phyloP scores from a whole-genome alignment of 2,888 invertebrate genomes.

The Dione juno region DNA sequence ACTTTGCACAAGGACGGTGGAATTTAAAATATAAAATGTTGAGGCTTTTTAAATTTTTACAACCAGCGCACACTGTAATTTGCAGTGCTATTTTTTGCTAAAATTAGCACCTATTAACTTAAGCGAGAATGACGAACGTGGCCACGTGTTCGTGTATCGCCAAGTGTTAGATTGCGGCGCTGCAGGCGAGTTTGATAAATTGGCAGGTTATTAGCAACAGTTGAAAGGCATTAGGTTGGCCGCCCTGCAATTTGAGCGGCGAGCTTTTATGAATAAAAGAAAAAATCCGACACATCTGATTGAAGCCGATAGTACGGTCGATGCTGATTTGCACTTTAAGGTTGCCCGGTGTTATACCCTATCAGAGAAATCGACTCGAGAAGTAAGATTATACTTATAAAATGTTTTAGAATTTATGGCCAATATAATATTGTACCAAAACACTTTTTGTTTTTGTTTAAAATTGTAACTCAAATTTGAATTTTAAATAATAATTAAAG shows the following conservation, averaged over 20 bases:
- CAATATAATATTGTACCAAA: conserved; percentile 33
- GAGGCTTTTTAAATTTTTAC: conserved; percentile 31
- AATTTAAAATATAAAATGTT: conserved; percentile 3
- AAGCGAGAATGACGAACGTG: conserved; percentile 36
- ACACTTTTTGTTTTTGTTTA: no score
- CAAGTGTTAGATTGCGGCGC: conserved; percentile 47
- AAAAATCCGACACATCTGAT: conserved; percentile 73
- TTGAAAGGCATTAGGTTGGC: conserved; percentile 82
- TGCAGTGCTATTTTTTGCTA: conserved; percentile 39
- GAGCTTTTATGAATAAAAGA: conserved; percentile 75
- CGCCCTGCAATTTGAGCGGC: conserved; percentile 80
- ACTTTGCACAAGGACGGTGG: background rate
- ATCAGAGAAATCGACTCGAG: conserved; percentile 53
- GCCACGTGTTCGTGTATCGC: conserved; percentile 37
- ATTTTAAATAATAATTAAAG: background rate
- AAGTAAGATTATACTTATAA: conserved; percentile 51
- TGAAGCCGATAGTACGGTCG: conserved; percentile 65
- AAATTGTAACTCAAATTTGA: background rate
- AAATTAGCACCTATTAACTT: conserved; percentile 43
- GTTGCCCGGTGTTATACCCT: conserved; percentile 57
- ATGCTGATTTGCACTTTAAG: conserved; percentile 61
- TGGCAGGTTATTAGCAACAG: conserved; percentile 84
- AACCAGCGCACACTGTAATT: conserved; percentile 34
- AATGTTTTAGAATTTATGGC: conserved; percentile 46
- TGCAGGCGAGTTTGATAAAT: conserved; percentile 79